phyloP scores from a whole-genome alignment of 2,888 invertebrate species.

The Gymnosoma rotundatum region DNA sequence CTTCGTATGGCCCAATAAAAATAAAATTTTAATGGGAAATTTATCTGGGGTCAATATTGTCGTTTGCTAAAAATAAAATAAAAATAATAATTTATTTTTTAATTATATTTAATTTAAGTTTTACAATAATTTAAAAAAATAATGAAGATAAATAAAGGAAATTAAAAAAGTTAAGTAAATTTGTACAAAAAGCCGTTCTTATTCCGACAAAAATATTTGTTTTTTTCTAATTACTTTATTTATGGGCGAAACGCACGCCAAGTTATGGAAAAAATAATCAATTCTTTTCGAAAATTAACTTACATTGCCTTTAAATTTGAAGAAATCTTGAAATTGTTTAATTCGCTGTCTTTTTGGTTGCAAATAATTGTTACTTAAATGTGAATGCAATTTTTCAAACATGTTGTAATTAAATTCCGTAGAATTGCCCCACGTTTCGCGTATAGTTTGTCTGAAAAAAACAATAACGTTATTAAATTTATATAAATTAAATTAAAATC shows the following conservation, averaged over 20 bases:
- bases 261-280: no score
- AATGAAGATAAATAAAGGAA: no score
- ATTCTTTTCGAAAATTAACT: conserved; percentile 32
- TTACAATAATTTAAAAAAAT: no score
- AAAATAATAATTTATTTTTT: neutral
- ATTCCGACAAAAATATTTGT: no score
- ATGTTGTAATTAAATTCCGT: conserved; percentile 80
- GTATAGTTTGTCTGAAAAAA: conserved; percentile 78
- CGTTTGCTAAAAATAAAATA: conserved; percentile 54
- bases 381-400: conserved; percentile 78
- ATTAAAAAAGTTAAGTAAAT: no score
- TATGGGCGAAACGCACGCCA: no score
- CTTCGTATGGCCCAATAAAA: conserved; percentile 78
- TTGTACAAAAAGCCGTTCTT: no score
- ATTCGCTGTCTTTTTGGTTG: conserved; percentile 74
- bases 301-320: conserved; percentile 72
- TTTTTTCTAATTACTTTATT: no score
- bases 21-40: conserved; percentile 77
- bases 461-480: neutral
- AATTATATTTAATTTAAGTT: no score
- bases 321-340: conserved; percentile 76
- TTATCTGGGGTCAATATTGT: conserved; percentile 54
- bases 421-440: conserved; percentile 82
- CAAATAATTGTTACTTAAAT: conserved; percentile 78
- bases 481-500: no score